A percentile compares a stretch with the other conserved stretches of the same genome.
Conservation (phyloP, 2,888 invertebrate genomes). For the Drosophila lutescens region DNA sequence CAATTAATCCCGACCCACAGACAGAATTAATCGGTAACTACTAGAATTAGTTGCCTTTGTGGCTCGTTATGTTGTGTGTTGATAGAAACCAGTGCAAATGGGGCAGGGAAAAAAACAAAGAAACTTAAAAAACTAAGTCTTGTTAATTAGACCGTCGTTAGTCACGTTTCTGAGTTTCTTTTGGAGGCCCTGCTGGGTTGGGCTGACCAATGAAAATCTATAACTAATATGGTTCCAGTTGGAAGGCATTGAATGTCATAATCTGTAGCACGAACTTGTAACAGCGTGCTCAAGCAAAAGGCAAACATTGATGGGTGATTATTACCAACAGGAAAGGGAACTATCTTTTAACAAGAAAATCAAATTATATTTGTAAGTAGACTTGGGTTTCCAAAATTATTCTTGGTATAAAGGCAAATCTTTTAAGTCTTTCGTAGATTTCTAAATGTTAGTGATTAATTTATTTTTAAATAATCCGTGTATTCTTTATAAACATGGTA, state of each 20-base stretch:
- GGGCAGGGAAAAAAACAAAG: constrained; percentile 14
- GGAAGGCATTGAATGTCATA: constrained; percentile 49
- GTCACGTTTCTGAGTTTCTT: constrained; percentile 37
- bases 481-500: too few species aligned
- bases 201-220: constrained; percentile 49
- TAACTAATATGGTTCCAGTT: constrained; percentile 53
- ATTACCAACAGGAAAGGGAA: constrained; percentile 4
- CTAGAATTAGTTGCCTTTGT: constrained; percentile 37
- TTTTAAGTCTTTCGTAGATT: too few species aligned
- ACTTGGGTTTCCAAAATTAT: too few species aligned
- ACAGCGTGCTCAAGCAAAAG: constrained; percentile 20
- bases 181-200: constrained; percentile 23
- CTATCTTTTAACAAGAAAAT: constrained; percentile 17
- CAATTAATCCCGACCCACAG: constrained; percentile 43
- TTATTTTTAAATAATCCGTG: too few species aligned
- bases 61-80: constrained; percentile 17
- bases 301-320: constrained; percentile 17
- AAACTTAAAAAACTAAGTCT: constrained; percentile 24
- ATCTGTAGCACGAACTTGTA: constrained; percentile 55
- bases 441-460: too few species aligned
- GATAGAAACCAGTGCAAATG: constrained; percentile 25
- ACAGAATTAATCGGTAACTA: constrained; percentile 39
- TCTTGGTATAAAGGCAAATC: too few species aligned
- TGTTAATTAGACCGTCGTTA: constrained; percentile 43
- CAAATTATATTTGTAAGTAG: neutral